phyloP scores from a whole-genome alignment of 2,888 invertebrate species.

The Chouioia cunea region DNA sequence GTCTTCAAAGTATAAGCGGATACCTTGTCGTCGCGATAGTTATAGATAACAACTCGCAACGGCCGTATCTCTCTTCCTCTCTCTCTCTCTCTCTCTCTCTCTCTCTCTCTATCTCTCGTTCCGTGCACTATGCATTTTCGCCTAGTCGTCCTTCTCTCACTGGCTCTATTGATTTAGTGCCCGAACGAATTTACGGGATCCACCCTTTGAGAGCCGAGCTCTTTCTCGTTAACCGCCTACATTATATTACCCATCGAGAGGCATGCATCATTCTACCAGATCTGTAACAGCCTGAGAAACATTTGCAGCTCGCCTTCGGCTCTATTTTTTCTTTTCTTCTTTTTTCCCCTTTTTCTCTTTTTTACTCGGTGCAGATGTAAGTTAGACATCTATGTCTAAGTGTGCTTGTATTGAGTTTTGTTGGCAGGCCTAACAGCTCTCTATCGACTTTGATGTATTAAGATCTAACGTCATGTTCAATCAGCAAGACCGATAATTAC shows the following conservation, averaged over 20 bases:
- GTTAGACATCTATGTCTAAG: too few relatives aligned
- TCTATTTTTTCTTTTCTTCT: constrained; percentile 10
- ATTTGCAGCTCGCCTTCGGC: constrained; percentile 61
- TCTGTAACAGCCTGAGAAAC: constrained; percentile 65
- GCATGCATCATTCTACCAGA: constrained; percentile 66
- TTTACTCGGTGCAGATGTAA: too few relatives aligned
- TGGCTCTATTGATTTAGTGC: constrained; percentile 56
- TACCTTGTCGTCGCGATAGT: constrained; percentile 46
- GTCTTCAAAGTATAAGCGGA: constrained; percentile 40
- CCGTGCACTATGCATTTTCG: constrained; percentile 3
- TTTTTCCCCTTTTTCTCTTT: constrained; percentile 33
- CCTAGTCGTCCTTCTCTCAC: constrained; percentile 45
- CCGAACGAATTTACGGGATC: constrained; percentile 60
- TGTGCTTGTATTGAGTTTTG: too few relatives aligned
- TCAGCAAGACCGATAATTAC: too few relatives aligned
- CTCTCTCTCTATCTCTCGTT: constrained; percentile 4
- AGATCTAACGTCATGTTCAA: too few relatives aligned
- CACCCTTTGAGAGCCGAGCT: constrained; percentile 57
- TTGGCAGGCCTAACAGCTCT: too few relatives aligned
- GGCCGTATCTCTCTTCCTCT: constrained; percentile 8
- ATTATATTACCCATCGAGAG: constrained; percentile 66
- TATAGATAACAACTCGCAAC: constrained; percentile 39
- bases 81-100: constrained; percentile 32
- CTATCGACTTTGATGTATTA: too few relatives aligned
- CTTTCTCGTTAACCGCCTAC: constrained; percentile 68